Evolutionary conservation across 1,140 invertebrate genomes (phyloP).

Genomic region (Tetramorium alpestre): DNA sequence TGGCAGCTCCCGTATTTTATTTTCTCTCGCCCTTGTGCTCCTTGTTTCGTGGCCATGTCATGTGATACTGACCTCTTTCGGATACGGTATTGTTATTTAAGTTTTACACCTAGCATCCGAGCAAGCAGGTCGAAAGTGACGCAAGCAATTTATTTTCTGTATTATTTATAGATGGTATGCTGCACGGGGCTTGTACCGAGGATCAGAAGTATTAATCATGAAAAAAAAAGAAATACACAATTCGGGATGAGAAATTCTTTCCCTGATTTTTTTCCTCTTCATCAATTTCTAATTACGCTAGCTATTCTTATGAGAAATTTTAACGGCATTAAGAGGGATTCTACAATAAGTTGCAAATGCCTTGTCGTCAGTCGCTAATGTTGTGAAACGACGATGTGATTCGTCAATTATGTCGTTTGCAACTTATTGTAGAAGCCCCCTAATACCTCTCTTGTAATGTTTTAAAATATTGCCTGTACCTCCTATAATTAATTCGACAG

Average conservation of each 20-base stretch:
- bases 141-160: not conserved
- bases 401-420: too few species aligned
- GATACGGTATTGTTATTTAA: constrained; percentile 14
- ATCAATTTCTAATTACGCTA: not conserved
- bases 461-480: not conserved
- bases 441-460: not conserved
- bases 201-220: constrained; percentile 21
- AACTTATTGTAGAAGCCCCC: too few species aligned
- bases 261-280: not conserved
- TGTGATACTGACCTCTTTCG: constrained; percentile 57
- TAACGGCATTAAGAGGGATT: not conserved
- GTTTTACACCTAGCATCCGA: constrained; percentile 21
- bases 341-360: too few species aligned
- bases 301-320: not conserved
- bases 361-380: too few species aligned
- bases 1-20: constrained; percentile 69
- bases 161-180: constrained; percentile 9
- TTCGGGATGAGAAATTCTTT: not conserved
- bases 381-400: too few species aligned
- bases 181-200: not conserved
- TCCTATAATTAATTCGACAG: not conserved
- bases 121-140: constrained; percentile 19
- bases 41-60: constrained; percentile 44
- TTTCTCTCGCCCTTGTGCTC: constrained; percentile 46
- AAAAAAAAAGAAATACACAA: not conserved